Conservation (phyloP, 2,888 invertebrate genomes). For the Masnerella sp. region DNA sequence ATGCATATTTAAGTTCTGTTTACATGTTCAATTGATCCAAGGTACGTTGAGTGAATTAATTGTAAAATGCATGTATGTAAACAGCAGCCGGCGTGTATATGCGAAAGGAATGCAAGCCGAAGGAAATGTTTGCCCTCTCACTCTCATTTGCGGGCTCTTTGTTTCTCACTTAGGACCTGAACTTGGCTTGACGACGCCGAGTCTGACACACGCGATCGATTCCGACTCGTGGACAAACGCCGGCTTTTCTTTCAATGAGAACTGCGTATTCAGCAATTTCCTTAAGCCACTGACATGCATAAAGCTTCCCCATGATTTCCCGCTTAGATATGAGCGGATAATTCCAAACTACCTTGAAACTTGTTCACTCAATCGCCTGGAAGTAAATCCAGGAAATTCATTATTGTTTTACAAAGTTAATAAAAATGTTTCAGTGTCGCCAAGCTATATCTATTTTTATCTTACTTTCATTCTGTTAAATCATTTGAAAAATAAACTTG, state of each 20-base stretch:
- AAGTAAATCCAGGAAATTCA: conserved; percentile 10
- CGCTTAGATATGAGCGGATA: conserved; percentile 6
- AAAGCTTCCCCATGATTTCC: not conserved
- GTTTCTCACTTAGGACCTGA: conserved; percentile 53
- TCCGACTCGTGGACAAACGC: conserved; percentile 60
- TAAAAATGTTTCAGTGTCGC: not conserved
- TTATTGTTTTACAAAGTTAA: not conserved
- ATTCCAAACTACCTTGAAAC: conserved; percentile 20
- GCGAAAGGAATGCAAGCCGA: conserved; percentile 58
- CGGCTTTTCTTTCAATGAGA: conserved; percentile 51
- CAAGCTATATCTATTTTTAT: too few relatives aligned
- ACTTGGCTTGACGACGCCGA: conserved; percentile 71
- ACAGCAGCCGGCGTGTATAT: conserved; percentile 7
- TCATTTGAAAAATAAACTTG: too few relatives aligned
- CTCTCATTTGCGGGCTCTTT: conserved; percentile 51
- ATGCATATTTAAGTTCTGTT: too few relatives aligned
- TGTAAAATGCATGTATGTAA: conserved; percentile 22
- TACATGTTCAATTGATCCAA: too few relatives aligned
- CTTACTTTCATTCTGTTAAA: too few relatives aligned
- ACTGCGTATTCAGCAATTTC: not conserved
- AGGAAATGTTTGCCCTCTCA: conserved; percentile 29
- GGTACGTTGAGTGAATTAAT: conserved; percentile 25
- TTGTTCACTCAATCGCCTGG: not conserved
- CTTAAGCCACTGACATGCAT: too few relatives aligned
- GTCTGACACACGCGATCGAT: conserved; percentile 73